A percentile compares a stretch with the other conserved stretches of the same genome.
Evolutionary conservation across 2,113 vertebrate species (phyloP).

Genomic region (Dolichotis patagonum): DNA sequence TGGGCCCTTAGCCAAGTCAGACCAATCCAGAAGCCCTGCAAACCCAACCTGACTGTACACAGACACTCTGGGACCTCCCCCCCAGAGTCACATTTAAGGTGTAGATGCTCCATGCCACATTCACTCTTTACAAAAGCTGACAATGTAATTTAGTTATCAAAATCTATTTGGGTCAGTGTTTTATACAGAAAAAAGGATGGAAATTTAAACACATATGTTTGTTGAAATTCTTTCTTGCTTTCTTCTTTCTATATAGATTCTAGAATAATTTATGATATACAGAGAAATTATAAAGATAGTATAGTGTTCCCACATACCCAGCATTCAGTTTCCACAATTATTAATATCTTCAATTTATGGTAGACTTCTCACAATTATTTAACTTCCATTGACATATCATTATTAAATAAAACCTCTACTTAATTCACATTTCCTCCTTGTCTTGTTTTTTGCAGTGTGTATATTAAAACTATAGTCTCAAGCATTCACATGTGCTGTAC

Average conservation of each 20-base stretch:
- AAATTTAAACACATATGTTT: background rate
- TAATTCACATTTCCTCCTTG: background rate
- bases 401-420: background rate
- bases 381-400: background rate
- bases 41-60: background rate
- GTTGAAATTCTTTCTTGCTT: rapidly evolving
- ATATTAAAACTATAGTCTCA: background rate
- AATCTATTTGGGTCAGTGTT: background rate
- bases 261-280: background rate
- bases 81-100: background rate
- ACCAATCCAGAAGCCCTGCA: background rate
- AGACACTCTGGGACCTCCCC: background rate
- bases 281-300: background rate
- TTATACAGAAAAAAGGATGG: background rate
- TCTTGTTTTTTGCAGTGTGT: background rate
- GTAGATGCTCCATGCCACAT: background rate
- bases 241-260: background rate
- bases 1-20: background rate
- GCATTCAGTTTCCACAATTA: background rate
- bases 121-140: background rate
- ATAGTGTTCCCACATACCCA: background rate
- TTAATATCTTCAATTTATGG: background rate
- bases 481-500: background rate
- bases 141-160: background rate
- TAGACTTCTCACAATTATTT: background rate